phyloP scores from a whole-genome alignment of 2,888 invertebrate species.

The Macrophya annulata region DNA sequence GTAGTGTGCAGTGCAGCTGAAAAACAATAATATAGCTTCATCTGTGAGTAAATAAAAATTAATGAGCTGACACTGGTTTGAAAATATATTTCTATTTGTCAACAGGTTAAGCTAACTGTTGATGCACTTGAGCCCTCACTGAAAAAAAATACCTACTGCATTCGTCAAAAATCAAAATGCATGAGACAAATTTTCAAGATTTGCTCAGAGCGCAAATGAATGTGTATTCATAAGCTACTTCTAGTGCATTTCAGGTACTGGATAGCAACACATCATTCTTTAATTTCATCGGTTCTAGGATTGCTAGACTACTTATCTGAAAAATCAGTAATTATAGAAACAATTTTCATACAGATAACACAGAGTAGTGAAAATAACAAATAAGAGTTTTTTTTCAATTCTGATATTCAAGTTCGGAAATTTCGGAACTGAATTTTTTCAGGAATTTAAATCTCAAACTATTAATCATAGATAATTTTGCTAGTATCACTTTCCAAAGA shows the following conservation, averaged over 20 bases:
- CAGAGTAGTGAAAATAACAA: neutral
- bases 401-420: neutral
- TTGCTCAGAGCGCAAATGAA: too few species aligned
- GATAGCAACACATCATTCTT: neutral
- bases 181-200: neutral
- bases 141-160: neutral
- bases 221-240: neutral
- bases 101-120: conserved; percentile 21
- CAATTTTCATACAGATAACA: neutral
- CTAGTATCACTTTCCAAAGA: neutral
- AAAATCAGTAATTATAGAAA: neutral
- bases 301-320: neutral
- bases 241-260: neutral
- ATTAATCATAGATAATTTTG: neutral
- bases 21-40: conserved; percentile 16
- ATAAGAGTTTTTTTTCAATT: neutral
- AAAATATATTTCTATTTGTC: conserved; percentile 62
- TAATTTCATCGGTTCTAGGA: neutral
- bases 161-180: neutral
- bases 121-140: neutral
- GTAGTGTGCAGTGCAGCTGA: neutral
- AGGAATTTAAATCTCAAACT: neutral
- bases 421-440: neutral
- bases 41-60: conserved; percentile 25
- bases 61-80: conserved; percentile 59